Conservation (phyloP, 1,140 invertebrate genomes). For the Drosophila melanica region DNA sequence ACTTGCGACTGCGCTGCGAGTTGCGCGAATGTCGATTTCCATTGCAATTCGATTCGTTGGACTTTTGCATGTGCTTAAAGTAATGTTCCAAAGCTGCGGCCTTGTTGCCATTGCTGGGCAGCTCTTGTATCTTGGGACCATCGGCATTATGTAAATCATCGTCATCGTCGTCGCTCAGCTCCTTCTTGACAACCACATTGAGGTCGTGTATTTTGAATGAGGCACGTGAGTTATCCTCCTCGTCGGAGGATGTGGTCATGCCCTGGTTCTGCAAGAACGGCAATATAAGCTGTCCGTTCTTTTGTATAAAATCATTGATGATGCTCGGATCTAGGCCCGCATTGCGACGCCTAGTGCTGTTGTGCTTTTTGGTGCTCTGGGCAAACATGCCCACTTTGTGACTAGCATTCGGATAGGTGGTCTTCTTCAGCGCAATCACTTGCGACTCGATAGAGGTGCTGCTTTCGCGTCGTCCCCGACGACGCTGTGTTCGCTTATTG, state of each 20-base stretch:
- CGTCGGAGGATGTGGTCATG: conserved; percentile 84
- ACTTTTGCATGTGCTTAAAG: conserved; percentile 75
- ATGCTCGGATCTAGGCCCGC: conserved; percentile 85
- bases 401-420: conserved; percentile 78
- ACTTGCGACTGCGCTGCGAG: conserved; percentile 66
- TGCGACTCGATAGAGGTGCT: conserved; percentile 92
- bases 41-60: conserved; percentile 65
- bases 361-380: conserved; percentile 82
- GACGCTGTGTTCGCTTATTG: conserved; percentile 80
- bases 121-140: conserved; percentile 60
- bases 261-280: conserved; percentile 85
- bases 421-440: conserved; percentile 84
- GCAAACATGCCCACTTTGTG: conserved; percentile 83
- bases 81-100: conserved; percentile 75
- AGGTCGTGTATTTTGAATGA: conserved; percentile 85
- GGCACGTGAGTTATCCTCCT: conserved; percentile 85
- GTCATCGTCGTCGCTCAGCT: conserved; percentile 85
- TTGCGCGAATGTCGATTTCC: conserved; percentile 70
- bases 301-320: conserved; percentile 85
- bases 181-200: conserved; percentile 85
- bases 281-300: conserved; percentile 85
- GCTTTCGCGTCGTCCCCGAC: conserved; percentile 87
- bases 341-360: conserved; percentile 84
- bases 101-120: conserved; percentile 45
- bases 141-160: conserved; percentile 28